Percentiles rank a stretch among this genome's conserved stretches.
Evolutionary conservation across 1,140 invertebrate genomes (phyloP).

Genomic region (Drosophila nasuta): DNA sequence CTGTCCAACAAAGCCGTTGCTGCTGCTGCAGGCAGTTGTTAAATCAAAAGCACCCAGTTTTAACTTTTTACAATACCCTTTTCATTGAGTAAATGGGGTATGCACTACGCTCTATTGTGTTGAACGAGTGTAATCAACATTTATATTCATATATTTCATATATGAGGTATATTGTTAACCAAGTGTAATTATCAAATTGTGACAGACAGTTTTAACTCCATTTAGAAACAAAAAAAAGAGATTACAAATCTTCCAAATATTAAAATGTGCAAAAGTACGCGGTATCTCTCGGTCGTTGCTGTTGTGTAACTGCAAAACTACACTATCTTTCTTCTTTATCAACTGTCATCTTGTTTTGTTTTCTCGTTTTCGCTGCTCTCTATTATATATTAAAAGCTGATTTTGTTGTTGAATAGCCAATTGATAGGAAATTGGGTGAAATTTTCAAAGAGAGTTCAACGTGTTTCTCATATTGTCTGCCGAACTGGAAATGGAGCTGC

Average conservation of each 20-base stretch:
- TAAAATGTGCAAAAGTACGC: not conserved
- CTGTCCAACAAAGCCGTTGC: conserved; percentile 33
- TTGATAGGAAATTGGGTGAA: conserved; percentile 77
- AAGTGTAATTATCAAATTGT: too few species aligned
- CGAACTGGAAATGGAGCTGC: conserved; percentile 12
- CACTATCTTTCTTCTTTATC: conserved; percentile 28
- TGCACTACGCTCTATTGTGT: not conserved
- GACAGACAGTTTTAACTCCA: too few species aligned
- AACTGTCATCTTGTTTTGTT: conserved; percentile 14
- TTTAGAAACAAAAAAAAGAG: too few species aligned
- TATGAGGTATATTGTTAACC: too few species aligned
- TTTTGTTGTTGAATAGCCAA: conserved; percentile 63
- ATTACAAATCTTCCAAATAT: not conserved
- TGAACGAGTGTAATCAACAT: too few species aligned
- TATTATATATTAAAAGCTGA: conserved; percentile 68
- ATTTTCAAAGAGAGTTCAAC: conserved; percentile 31
- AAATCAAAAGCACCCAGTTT: conserved; percentile 68
- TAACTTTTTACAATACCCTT: conserved; percentile 16
- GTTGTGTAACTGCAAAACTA: not conserved
- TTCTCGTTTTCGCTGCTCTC: conserved; percentile 26
- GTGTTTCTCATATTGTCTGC: conserved; percentile 9
- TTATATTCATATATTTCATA: too few species aligned
- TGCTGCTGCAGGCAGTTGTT: conserved; percentile 69
- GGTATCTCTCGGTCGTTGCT: not conserved
- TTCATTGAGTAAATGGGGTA: not conserved